Evolutionary conservation across 1,140 invertebrate genomes (phyloP), one percentile per base, ranked within the genome.

Genomic region (Phthorimaea operculella): DNA sequence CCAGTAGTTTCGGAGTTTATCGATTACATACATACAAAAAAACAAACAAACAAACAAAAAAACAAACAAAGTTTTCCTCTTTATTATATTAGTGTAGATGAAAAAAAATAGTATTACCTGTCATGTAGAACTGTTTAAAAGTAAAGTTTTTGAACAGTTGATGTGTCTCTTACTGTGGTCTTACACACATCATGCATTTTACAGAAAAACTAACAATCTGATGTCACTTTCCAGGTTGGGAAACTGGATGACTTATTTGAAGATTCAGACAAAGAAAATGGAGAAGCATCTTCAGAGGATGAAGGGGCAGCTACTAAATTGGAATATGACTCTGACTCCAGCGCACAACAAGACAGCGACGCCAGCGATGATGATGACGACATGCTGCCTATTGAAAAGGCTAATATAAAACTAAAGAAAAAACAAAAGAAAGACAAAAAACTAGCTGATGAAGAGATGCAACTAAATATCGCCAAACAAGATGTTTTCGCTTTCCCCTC

Each of bases 361-460:
- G 74, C 79, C 60, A 85, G 86, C 55, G 76, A 77, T 54, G 78
- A 82, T 69, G 83, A 88, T 58, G 88, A 91, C 68, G 91, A 92
- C 73, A 74, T 94, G 74, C 77, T 96, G 33, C 95, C 95, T 1
- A 94, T 98, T 79, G 96, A 98, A 86, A 94, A 92, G 76, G 89
- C 91, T 58, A 92, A 93, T 55, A 92, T 92, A 58, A 94, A 92
- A 78, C 81, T 98, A 1, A 91, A 90, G 70, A 92, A 92, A 66
- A 91, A 93, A 71, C 86, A 93, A 74, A 88, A 89, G 57, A 74
- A 89, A 69, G 90, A 92, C 61, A 87, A 90, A 48, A 90, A 94
- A 83, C 69, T 93, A 47, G 92, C 93, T n/a, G 91, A 94, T 62
- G 90, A 92, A 62, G 93, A 96, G 85, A 87, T 95, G 81, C 88